Evolutionary conservation across 2,113 vertebrate species (phyloP).

Genomic region (Fulica atra): DNA sequence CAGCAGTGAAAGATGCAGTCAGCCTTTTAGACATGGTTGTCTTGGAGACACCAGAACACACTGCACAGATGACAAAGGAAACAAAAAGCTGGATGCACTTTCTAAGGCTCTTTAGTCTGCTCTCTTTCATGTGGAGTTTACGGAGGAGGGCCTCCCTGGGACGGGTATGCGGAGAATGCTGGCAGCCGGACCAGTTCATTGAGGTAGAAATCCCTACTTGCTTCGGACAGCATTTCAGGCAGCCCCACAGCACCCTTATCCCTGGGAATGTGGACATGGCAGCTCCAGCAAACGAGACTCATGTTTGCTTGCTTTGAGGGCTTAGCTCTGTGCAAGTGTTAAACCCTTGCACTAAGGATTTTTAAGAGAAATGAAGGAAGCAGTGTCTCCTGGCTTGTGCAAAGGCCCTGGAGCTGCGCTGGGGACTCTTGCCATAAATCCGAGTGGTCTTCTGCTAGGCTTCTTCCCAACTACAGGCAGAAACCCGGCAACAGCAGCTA

Average conservation of each 20-base stretch:
- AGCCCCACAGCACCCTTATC: neutral
- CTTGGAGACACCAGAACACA: slow-evolving; percentile 73
- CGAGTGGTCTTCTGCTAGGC: neutral
- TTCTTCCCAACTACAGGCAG: neutral
- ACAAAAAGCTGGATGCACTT: slow-evolving; percentile 70
- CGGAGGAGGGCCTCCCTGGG: slow-evolving; percentile 53
- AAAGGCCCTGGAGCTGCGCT: neutral
- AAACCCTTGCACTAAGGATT: neutral
- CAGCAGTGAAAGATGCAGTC: slow-evolving; percentile 64
- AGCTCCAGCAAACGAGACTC: neutral
- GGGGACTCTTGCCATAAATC: neutral
- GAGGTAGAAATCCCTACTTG: slow-evolving; percentile 26
- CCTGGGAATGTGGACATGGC: accelerated
- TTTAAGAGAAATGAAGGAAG: neutral
- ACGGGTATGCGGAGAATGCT: slow-evolving; percentile 52
- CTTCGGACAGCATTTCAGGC: neutral
- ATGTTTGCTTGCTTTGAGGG: neutral
- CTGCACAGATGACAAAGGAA: slow-evolving; percentile 62
- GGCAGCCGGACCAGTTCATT: slow-evolving; percentile 8
- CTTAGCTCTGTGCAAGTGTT: neutral
- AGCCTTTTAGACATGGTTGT: slow-evolving; percentile 65
- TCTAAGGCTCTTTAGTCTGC: slow-evolving; percentile 64
- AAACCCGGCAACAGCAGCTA: neutral
- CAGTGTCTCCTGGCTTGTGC: neutral
- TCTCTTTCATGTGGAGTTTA: slow-evolving; percentile 55